A percentile compares a stretch with the other conserved stretches of the same genome.
Conservation (phyloP, 2,888 invertebrate genomes). For the Nomada hirtipes region DNA sequence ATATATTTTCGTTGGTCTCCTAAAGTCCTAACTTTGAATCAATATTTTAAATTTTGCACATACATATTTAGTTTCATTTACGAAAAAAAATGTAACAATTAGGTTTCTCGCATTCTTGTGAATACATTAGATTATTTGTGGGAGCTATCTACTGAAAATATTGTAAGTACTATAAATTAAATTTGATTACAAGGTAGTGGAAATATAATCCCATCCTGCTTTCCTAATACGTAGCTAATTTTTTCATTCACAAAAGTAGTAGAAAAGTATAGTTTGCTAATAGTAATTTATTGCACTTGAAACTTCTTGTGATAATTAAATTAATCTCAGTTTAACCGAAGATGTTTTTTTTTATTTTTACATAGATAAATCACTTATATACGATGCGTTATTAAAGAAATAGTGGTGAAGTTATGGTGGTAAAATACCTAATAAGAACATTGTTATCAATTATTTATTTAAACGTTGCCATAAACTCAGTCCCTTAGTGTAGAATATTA, state of each 20-base stretch:
- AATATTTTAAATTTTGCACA: neutral
- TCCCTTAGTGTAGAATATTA: neutral
- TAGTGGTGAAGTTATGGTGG: neutral
- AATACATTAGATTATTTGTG: constrained; percentile 38
- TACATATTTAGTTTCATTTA: constrained; percentile 7
- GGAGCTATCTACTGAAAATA: constrained; percentile 34
- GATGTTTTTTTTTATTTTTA: neutral
- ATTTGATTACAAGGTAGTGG: constrained; percentile 43
- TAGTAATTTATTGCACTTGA: neutral
- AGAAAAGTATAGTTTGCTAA: neutral
- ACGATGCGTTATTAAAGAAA: neutral
- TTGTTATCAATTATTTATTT: neutral
- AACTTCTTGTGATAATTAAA: neutral
- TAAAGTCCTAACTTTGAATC: constrained; percentile 28
- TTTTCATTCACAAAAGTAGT: neutral
- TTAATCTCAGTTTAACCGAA: neutral
- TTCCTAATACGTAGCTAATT: constrained; percentile 20
- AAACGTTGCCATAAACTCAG: neutral
- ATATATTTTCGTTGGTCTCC: constrained; percentile 57
- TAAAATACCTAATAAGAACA: neutral
- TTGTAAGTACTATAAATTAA: constrained; percentile 53
- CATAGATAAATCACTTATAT: neutral
- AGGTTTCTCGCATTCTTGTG: constrained; percentile 34
- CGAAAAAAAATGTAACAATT: constrained; percentile 20
- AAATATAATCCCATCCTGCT: constrained; percentile 29